A percentile compares a stretch with the other conserved stretches of the same genome.
These are phyloP conservation scores for Alces alces DNA, from an alignment of 2,113 vertebrate genomes.

Conservation along the genomic window DNA sequence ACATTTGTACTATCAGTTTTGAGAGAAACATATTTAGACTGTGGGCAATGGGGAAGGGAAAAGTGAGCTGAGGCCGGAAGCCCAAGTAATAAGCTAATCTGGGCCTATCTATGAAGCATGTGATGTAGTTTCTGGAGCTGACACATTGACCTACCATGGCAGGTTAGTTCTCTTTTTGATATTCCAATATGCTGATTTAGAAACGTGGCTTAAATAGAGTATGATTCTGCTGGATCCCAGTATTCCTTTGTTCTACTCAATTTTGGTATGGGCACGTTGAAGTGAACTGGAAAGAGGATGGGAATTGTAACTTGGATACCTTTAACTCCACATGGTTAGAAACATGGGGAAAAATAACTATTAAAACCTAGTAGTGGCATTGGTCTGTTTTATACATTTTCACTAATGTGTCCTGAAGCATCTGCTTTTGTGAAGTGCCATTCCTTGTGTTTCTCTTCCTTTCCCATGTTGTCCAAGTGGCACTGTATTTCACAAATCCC, in stretches of 20 bases:
- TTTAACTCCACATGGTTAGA: not conserved
- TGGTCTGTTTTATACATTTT: not conserved
- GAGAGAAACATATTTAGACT: not conserved
- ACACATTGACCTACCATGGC: not conserved
- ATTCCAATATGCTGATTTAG: not conserved
- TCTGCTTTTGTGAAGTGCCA: not conserved
- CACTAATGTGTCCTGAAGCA: not conserved
- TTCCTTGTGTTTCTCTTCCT: not conserved
- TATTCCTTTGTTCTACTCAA: constrained; percentile 6
- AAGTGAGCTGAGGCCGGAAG: not conserved
- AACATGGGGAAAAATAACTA: not conserved
- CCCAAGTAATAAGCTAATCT: not conserved
- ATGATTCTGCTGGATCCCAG: not conserved
- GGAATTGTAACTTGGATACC: not conserved
- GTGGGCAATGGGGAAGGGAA: not conserved
- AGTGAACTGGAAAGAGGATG: not conserved
- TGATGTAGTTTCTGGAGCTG: not conserved
- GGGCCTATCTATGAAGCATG: not conserved
- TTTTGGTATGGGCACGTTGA: not conserved
- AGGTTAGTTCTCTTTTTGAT: not conserved
- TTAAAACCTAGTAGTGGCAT: not conserved
- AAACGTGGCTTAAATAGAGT: not conserved
- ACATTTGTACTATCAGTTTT: not conserved
- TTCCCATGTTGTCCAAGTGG: not conserved
- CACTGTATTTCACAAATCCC: not conserved